phyloP scores from a whole-genome alignment of 2,888 invertebrate genomes.

The Ceriagrion tenellum region DNA sequence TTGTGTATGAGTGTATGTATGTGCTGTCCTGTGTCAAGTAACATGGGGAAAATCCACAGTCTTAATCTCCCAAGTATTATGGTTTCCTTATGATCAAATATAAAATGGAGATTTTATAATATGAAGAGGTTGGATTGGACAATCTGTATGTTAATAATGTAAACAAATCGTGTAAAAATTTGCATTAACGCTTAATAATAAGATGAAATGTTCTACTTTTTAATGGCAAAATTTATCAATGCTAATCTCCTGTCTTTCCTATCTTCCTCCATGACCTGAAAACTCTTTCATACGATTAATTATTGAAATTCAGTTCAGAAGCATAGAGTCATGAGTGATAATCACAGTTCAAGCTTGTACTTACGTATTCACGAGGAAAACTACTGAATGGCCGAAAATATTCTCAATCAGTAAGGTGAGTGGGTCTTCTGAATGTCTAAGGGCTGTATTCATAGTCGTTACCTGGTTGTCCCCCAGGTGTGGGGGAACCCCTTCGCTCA shows the following conservation, averaged over 20 bases:
- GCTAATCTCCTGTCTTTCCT: background rate
- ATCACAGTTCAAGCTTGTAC: background rate
- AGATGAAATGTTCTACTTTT: conserved; percentile 55
- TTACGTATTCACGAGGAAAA: background rate
- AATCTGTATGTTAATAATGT: conserved; percentile 60
- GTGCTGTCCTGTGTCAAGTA: background rate
- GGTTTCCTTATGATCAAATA: conserved; percentile 31
- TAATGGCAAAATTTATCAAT: conserved; percentile 15
- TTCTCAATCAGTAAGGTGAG: background rate
- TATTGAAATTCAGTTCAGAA: background rate
- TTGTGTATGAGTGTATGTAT: conserved; percentile 30
- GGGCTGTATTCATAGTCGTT: too few species aligned
- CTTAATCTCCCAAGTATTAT: conserved; percentile 30
- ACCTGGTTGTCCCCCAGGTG: too few species aligned
- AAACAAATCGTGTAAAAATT: conserved; percentile 50
- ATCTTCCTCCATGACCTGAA: background rate
- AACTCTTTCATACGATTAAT: background rate
- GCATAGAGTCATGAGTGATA: background rate
- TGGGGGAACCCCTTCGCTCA: too few species aligned
- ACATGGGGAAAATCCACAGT: background rate
- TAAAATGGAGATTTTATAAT: conserved; percentile 41
- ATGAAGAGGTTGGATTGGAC: conserved; percentile 8
- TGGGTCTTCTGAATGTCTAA: too few species aligned
- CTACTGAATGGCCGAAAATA: background rate
- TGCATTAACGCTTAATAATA: conserved; percentile 58